These are phyloP conservation scores for Macrocentrus cingulum DNA, from an alignment of 1,140 invertebrate genomes.

Conservation along the genomic window DNA sequence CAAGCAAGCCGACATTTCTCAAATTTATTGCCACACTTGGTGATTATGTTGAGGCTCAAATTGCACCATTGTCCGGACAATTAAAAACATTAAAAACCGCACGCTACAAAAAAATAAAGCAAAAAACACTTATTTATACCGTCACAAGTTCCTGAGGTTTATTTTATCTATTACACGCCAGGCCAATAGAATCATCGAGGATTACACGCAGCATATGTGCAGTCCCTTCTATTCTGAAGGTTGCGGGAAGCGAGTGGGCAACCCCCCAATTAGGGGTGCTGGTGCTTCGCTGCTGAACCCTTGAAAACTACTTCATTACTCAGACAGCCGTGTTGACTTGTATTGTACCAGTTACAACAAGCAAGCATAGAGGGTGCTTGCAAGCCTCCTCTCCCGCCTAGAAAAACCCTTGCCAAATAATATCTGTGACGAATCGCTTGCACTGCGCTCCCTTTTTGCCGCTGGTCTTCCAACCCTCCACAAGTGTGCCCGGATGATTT, in stretches of 20 bases:
- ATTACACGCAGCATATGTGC: constrained; percentile 55
- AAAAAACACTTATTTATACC: too few species aligned
- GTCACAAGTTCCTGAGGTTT: constrained; percentile 7
- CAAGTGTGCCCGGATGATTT: too few species aligned
- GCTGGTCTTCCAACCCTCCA: constrained; percentile 21
- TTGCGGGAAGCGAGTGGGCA: constrained; percentile 46
- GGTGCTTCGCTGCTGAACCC: constrained; percentile 38
- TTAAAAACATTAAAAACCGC: too few species aligned
- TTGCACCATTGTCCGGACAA: too few species aligned
- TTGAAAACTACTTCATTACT: constrained; percentile 60
- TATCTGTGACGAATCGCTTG: constrained; percentile 60
- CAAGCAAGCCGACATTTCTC: not conserved
- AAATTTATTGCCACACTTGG: constrained; percentile 18
- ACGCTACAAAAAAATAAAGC: too few species aligned
- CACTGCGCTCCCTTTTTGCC: constrained; percentile 34
- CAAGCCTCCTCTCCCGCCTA: not conserved
- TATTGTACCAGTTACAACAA: constrained; percentile 46
- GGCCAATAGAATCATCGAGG: constrained; percentile 45
- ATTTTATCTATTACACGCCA: constrained; percentile 55
- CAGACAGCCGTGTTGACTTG: constrained; percentile 61
- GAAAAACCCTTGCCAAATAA: constrained; percentile 52
- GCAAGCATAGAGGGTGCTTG: not conserved
- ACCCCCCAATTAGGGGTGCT: constrained; percentile 56
- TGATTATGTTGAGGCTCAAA: too few species aligned
- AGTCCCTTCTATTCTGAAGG: constrained; percentile 33